phyloP scores from a whole-genome alignment of 2,113 vertebrate genomes.

The Pomatorhinus ruficollis region DNA sequence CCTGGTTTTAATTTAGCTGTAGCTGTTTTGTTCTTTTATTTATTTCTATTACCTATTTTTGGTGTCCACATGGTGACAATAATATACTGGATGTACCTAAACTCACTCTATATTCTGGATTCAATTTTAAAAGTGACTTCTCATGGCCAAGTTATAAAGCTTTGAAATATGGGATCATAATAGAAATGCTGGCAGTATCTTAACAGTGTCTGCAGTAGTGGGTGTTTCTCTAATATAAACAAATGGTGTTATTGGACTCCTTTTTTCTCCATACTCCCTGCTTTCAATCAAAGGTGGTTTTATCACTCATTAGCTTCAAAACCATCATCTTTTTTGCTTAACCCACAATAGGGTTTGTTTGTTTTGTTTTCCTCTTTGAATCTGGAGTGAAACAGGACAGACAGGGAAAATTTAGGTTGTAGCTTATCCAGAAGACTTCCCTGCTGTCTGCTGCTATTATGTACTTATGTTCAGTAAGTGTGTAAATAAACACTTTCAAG shows the following conservation, averaged over 20 bases:
- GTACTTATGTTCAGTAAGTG: not conserved
- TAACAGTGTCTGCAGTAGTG: constrained; percentile 56
- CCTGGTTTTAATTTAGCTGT: not conserved
- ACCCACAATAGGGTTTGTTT: not conserved
- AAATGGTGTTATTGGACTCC: constrained; percentile 60
- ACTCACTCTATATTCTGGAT: constrained; percentile 45
- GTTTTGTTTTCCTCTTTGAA: not conserved
- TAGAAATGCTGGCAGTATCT: constrained; percentile 61
- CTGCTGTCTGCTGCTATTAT: not conserved
- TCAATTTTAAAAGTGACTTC: constrained; percentile 69
- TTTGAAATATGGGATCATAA: constrained; percentile 65
- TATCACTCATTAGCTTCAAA: constrained; percentile 55
- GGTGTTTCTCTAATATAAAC: constrained; percentile 66
- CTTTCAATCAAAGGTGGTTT: constrained; percentile 34
- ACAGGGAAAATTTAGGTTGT: constrained; percentile 12
- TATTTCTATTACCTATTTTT: not conserved
- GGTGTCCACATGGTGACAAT: not conserved
- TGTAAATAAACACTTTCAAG: constrained; percentile 11
- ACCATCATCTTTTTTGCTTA: constrained; percentile 49
- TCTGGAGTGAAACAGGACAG: not conserved
- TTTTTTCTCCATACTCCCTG: not conserved
- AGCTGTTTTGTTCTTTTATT: not conserved
- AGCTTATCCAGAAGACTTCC: not conserved
- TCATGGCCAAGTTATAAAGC: constrained; percentile 43
- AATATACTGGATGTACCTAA: constrained; percentile 26